phyloP scores from a whole-genome alignment of 2,113 vertebrate genomes.

The Thalassoma bifasciatum region DNA sequence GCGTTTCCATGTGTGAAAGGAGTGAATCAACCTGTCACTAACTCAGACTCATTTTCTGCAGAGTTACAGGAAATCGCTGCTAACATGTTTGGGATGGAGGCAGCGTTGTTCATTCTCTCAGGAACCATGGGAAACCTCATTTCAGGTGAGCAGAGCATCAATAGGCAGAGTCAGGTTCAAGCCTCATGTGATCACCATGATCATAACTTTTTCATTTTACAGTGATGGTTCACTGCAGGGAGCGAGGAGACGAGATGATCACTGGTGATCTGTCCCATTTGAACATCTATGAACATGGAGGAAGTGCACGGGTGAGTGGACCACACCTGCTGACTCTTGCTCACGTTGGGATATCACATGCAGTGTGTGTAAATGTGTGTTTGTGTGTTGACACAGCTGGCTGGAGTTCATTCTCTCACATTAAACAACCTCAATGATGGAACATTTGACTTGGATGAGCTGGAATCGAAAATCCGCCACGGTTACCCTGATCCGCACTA shows the following conservation, averaged over 20 bases:
- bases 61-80: conserved; percentile 85
- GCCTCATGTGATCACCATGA: not conserved
- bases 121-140: conserved; percentile 90
- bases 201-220: conserved; percentile 4
- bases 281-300: conserved; percentile 87
- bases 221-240: conserved; percentile 90
- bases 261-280: conserved; percentile 84
- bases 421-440: conserved; percentile 82
- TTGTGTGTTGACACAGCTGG: conserved; percentile 78
- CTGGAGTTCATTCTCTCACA: conserved; percentile 83
- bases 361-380: not conserved
- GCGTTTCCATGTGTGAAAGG: too few relatives aligned
- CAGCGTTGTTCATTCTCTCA: conserved; percentile 84
- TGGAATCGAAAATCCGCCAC: conserved; percentile 82
- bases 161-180: not conserved
- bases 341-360: not conserved
- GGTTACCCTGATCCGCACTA: conserved; percentile 82
- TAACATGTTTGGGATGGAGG: conserved; percentile 83
- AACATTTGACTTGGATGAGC: conserved; percentile 83
- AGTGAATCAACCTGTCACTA: too few relatives aligned
- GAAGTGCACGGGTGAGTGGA: conserved; percentile 84
- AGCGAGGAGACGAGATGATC: conserved; percentile 85
- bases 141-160: conserved; percentile 72
- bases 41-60: conserved; percentile 48
- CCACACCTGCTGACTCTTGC: not conserved